These are phyloP conservation scores for Lepilemur septentrionalis DNA, from an alignment of 2,797 vertebrate genomes.

Conservation along the genomic window DNA sequence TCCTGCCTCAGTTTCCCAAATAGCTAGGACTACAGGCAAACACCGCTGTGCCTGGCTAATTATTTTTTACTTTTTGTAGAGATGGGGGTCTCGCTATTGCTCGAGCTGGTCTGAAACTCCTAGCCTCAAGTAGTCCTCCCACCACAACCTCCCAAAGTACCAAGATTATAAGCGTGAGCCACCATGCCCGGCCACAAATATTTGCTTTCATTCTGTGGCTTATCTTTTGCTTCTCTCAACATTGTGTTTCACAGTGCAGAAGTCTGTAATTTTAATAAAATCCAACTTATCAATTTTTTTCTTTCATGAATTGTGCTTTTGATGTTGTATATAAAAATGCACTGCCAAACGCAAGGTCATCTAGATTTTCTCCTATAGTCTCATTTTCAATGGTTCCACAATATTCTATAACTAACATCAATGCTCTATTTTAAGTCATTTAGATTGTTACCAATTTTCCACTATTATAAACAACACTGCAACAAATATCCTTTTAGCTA, in stretches of 20 bases:
- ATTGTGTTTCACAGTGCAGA: neutral
- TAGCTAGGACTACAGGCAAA: neutral
- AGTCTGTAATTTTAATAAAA: neutral
- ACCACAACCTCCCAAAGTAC: neutral
- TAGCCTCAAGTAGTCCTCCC: neutral
- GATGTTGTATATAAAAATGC: neutral
- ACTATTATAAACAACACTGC: neutral
- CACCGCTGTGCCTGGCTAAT: neutral
- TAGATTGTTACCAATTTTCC: neutral
- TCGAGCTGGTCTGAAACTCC: neutral
- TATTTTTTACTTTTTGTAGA: neutral
- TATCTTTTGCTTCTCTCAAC: neutral
- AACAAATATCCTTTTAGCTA: neutral
- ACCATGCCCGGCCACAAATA: neutral
- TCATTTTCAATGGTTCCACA: neutral
- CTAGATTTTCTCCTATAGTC: neutral
- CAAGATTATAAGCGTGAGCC: neutral
- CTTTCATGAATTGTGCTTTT: neutral
- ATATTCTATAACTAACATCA: neutral
- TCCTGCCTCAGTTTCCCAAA: neutral
- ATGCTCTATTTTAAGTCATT: neutral
- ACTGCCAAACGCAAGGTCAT: neutral
- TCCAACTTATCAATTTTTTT: neutral
- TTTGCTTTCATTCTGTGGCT: neutral
- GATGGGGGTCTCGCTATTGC: neutral